A percentile compares a stretch with the other conserved stretches of the same genome.
Evolutionary conservation across 1,140 invertebrate genomes (phyloP).

Genomic region (Halyomorpha halys): DNA sequence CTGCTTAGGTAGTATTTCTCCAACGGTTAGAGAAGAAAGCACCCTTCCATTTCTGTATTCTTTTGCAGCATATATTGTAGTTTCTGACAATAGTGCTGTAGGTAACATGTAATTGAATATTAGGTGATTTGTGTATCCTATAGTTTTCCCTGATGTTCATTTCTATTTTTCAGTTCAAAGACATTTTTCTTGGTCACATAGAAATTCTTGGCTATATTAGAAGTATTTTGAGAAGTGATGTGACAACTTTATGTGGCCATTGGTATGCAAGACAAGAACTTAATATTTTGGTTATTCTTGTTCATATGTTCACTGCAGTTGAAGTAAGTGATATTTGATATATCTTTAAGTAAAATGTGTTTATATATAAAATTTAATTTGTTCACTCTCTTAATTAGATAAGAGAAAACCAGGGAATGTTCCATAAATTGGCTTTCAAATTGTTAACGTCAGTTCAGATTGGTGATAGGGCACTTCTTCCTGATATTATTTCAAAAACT

Average conservation of each 20-base stretch:
- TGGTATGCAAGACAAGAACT: conserved; percentile 31
- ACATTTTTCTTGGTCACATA: conserved; percentile 22
- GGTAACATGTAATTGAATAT: background rate
- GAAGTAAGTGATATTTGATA: conserved; percentile 24
- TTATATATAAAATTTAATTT: background rate
- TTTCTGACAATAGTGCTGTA: conserved; percentile 24
- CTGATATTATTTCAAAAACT: conserved; percentile 27
- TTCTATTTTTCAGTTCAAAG: conserved; percentile 25
- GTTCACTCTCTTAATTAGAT: conserved; percentile 17
- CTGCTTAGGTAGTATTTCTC: conserved; percentile 28
- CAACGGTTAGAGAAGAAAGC: conserved; percentile 26
- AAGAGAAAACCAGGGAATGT: conserved; percentile 19
- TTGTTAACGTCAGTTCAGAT: conserved; percentile 28
- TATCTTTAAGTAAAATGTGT: background rate
- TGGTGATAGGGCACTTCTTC: conserved; percentile 29
- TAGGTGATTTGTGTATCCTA: background rate
- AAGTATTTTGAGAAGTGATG: conserved; percentile 16
- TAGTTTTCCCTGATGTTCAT: background rate
- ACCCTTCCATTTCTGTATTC: conserved; percentile 29
- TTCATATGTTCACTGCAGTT: conserved; percentile 25
- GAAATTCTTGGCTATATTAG: conserved; percentile 27
- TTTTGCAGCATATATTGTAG: conserved; percentile 25
- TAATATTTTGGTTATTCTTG: conserved; percentile 23
- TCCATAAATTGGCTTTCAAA: conserved; percentile 27
- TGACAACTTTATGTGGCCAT: conserved; percentile 23